Percentiles rank a stretch among this genome's conserved stretches.
Evolutionary conservation across 1,140 invertebrate genomes (phyloP).

Genomic region (Bacillus rossius): DNA sequence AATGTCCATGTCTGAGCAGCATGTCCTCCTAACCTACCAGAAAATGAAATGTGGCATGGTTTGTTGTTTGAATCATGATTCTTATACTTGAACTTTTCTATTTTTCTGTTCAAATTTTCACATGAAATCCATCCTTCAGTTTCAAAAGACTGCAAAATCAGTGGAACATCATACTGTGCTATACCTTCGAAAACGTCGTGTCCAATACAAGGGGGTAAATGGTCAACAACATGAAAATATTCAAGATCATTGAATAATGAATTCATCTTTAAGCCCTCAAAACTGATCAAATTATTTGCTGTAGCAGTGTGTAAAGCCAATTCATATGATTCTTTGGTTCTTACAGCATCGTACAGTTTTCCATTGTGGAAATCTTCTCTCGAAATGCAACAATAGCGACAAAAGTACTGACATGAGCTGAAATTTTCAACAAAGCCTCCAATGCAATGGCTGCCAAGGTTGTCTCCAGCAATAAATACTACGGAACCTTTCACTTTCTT

Average conservation of each 20-base stretch:
- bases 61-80: not conserved
- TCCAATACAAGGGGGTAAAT: too few relatives aligned
- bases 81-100: not conserved
- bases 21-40: not conserved
- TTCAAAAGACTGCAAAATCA: not conserved
- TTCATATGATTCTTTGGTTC: too few relatives aligned
- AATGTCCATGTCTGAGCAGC: not conserved
- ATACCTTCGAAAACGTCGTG: not conserved
- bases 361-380: slow-evolving; percentile 19
- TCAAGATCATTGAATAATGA: not conserved
- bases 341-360: not conserved
- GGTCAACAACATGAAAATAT: not conserved
- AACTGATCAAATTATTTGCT: not conserved
- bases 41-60: not conserved
- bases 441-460: slow-evolving; percentile 24
- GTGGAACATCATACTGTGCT: not conserved
- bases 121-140: not conserved
- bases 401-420: slow-evolving; percentile 22
- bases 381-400: slow-evolving; percentile 21
- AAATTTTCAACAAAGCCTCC: slow-evolving; percentile 29
- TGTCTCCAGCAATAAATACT: slow-evolving; percentile 25
- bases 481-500: slow-evolving; percentile 19
- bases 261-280: not conserved
- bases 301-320: too few relatives aligned
- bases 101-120: not conserved